These are phyloP conservation scores for Meriones psammophilus DNA, from an alignment of 2,797 vertebrate genomes.

Conservation along the genomic window DNA sequence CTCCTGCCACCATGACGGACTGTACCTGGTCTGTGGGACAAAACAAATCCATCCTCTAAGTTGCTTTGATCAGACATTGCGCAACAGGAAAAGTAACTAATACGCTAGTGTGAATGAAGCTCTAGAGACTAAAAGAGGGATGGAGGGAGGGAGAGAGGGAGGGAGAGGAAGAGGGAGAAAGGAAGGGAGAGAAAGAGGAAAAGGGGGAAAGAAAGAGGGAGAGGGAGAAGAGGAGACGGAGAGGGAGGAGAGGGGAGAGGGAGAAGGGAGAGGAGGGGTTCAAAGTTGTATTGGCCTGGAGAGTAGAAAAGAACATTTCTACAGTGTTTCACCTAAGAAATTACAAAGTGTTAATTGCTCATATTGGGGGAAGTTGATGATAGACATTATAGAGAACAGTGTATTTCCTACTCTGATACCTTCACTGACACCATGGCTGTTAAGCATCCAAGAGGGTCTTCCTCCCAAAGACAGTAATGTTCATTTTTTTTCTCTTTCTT, in stretches of 20 bases:
- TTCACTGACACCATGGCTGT: background rate
- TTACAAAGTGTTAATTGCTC: background rate
- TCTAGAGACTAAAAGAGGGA: background rate
- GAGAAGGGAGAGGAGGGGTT: background rate
- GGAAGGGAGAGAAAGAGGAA: accelerated
- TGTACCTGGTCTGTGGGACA: background rate
- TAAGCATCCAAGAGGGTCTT: background rate
- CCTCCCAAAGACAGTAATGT: background rate
- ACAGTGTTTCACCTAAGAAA: background rate
- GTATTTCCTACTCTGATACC: background rate
- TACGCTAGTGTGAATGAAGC: background rate
- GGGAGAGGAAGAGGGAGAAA: accelerated
- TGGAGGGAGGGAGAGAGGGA: background rate
- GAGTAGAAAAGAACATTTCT: background rate
- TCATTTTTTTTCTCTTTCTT: background rate
- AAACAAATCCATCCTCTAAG: background rate
- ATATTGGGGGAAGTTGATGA: background rate
- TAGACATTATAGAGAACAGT: background rate
- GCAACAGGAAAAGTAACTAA: background rate
- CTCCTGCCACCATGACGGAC: background rate
- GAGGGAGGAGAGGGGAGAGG: background rate
- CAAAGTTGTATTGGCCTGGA: background rate
- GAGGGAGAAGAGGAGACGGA: background rate
- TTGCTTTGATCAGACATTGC: background rate
- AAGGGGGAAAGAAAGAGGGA: background rate